These are phyloP conservation scores for Andrena minutula DNA, from an alignment of 2,888 invertebrate genomes.

Conservation along the genomic window DNA sequence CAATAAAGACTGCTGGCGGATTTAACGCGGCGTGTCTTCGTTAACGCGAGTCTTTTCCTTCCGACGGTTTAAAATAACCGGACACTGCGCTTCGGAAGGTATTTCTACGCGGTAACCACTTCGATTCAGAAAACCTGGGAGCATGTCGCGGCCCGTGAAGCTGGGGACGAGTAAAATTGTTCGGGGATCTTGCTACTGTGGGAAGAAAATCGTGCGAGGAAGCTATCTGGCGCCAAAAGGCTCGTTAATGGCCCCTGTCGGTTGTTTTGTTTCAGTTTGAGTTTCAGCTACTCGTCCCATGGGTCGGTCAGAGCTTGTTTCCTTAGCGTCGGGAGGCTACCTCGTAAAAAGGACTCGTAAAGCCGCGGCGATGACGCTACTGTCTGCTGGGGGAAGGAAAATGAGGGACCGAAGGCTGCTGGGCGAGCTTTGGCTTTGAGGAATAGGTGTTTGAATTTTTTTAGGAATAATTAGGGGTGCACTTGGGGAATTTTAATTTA, in stretches of 20 bases:
- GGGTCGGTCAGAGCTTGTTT: conserved; percentile 48
- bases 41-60: conserved; percentile 80
- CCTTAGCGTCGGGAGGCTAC: conserved; percentile 46
- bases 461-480: too few species aligned
- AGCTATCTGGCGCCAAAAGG: conserved; percentile 72
- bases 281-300: conserved; percentile 45
- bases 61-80: conserved; percentile 82
- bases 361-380: conserved; percentile 55
- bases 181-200: not conserved
- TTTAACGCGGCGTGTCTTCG: conserved; percentile 79
- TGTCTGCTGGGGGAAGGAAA: conserved; percentile 20
- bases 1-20: conserved; percentile 77
- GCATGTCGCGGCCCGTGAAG: not conserved
- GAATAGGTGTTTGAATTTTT: too few species aligned
- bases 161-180: not conserved
- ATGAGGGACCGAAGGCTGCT: not conserved
- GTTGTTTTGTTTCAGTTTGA: conserved; percentile 62
- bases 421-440: too few species aligned
- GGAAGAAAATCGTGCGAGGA: conserved; percentile 43
- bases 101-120: conserved; percentile 9
- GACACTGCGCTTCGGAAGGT: conserved; percentile 52
- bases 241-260: conserved; percentile 69
- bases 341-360: conserved; percentile 57
- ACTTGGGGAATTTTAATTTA: too few species aligned
- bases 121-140: conserved; percentile 9